Evolutionary conservation across 2,113 vertebrate genomes (phyloP).

Genomic region (Thermophis baileyi): DNA sequence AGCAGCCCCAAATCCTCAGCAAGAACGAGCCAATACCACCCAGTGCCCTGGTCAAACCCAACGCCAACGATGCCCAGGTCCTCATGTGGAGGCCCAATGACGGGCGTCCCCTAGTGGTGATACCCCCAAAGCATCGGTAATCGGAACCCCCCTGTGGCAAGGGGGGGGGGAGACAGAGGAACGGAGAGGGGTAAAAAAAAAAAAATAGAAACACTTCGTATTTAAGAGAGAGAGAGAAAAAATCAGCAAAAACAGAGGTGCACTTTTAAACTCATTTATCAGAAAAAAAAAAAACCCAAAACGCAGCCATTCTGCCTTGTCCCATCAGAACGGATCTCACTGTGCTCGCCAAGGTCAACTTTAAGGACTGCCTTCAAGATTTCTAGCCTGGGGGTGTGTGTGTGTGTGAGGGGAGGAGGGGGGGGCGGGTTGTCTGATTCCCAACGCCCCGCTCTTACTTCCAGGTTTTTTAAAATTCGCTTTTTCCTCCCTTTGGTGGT

Average conservation of each 20-base stretch:
- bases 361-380: slow-evolving; percentile 20
- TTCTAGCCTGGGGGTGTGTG: background rate
- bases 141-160: slow-evolving; percentile 25
- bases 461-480: slow-evolving; percentile 19
- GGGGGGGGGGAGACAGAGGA: slow-evolving; percentile 7
- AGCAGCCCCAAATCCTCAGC: slow-evolving; percentile 86
- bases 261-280: slow-evolving; percentile 66
- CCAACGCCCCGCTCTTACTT: background rate
- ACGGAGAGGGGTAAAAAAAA: background rate
- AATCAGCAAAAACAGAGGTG: slow-evolving; percentile 36
- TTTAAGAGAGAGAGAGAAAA: slow-evolving; percentile 31
- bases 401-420: background rate
- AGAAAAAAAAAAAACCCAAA: slow-evolving; percentile 41
- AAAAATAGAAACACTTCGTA: slow-evolving; percentile 11
- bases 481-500: slow-evolving; percentile 46
- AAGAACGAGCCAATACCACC: slow-evolving; percentile 89
- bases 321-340: slow-evolving; percentile 80
- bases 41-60: slow-evolving; percentile 94
- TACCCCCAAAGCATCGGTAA: slow-evolving; percentile 86
- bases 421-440: background rate
- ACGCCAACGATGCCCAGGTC: slow-evolving; percentile 97
- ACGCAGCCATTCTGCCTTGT: slow-evolving; percentile 89
- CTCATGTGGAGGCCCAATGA: slow-evolving; percentile 97
- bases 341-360: slow-evolving; percentile 74
- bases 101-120: slow-evolving; percentile 86